These are phyloP conservation scores for Microctonus aethiopoides DNA, from an alignment of 2,888 invertebrate species.

Conservation along the genomic window DNA sequence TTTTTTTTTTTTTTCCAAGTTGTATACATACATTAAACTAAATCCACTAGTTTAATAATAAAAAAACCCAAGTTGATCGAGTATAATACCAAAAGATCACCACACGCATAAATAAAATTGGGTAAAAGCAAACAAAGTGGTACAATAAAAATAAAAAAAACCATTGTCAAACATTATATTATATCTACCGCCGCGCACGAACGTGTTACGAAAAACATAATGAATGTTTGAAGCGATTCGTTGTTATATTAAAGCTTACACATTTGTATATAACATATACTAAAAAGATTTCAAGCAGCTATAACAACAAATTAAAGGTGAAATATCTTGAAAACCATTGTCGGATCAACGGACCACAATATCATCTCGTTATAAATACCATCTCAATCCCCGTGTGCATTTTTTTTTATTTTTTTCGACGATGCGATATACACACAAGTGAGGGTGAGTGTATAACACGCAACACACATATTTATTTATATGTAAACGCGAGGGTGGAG, in stretches of 20 bases:
- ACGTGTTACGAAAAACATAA: slow-evolving; percentile 64
- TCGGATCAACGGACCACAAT: slow-evolving; percentile 18
- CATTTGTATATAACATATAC: slow-evolving; percentile 32
- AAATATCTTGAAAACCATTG: slow-evolving; percentile 39
- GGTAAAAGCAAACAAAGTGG: slow-evolving; percentile 36
- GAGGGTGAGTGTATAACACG: slow-evolving; percentile 29
- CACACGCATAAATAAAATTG: background rate
- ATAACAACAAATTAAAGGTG: slow-evolving; percentile 64
- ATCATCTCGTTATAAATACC: slow-evolving; percentile 30
- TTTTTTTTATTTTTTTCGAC: background rate
- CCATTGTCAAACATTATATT: slow-evolving; percentile 7
- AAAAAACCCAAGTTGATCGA: background rate
- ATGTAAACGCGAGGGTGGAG: slow-evolving; percentile 38
- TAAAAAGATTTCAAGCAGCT: slow-evolving; percentile 57
- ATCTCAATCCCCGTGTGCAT: slow-evolving; percentile 6
- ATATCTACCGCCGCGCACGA: slow-evolving; percentile 2
- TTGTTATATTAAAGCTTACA: slow-evolving; percentile 45
- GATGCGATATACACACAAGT: background rate
- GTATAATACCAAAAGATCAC: background rate
- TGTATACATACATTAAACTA: background rate
- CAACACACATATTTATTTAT: no score
- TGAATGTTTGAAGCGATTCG: slow-evolving; percentile 61
- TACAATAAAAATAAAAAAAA: slow-evolving; percentile 39
- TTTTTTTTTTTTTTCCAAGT: background rate
- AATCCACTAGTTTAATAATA: background rate